phyloP scores from a whole-genome alignment of 2,797 vertebrate species.

The Crax fasciolata region DNA sequence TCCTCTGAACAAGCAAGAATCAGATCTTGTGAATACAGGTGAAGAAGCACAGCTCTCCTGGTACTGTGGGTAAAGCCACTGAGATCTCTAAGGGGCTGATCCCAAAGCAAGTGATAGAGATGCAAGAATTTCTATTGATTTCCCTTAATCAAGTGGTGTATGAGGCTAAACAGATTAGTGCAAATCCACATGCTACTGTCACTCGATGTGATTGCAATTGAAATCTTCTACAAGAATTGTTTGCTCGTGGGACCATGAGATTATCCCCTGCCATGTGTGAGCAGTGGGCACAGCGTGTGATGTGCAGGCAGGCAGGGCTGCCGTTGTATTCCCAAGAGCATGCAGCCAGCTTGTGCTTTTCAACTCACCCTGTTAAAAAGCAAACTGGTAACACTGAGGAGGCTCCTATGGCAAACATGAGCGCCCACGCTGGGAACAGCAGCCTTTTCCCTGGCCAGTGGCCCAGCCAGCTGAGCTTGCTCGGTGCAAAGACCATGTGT shows the following conservation, averaged over 20 bases:
- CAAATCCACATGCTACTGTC: background rate
- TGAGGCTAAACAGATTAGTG: conserved; percentile 19
- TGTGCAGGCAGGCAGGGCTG: background rate
- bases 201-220: background rate
- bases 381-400: background rate
- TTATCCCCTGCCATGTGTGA: background rate
- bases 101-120: background rate
- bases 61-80: background rate
- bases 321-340: background rate
- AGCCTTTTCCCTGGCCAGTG: background rate
- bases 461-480: background rate
- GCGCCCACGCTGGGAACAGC: background rate
- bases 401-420: background rate
- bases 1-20: background rate
- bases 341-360: background rate
- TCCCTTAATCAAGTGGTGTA: conserved; percentile 11
- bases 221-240: conserved; percentile 3
- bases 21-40: background rate
- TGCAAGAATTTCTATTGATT: conserved; percentile 12
- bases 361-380: background rate
- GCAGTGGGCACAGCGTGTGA: accelerated
- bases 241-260: background rate
- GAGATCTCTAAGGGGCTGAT: background rate
- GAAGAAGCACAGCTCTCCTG: background rate
- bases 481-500: accelerated